These are phyloP conservation scores for Scolanthus callimorphus DNA, from an alignment of 92 coral and sea anemone species.

Conservation along the genomic window DNA sequence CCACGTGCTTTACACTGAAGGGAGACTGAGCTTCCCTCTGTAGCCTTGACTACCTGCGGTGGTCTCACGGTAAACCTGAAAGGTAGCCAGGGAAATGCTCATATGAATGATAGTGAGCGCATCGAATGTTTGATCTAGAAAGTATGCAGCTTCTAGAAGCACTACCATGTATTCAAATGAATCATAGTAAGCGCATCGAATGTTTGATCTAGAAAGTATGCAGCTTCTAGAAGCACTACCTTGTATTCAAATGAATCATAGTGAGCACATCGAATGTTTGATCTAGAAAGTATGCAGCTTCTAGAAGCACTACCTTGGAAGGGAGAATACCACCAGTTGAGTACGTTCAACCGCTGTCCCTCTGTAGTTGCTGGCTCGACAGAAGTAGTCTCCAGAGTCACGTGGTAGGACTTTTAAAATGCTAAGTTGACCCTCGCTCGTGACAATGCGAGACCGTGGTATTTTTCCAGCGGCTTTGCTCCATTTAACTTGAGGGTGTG, in stretches of 20 bases:
- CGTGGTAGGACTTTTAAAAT: neutral
- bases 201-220: too few species aligned
- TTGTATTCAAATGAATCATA: too few species aligned
- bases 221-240: too few species aligned
- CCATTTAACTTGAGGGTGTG: slow-evolving; percentile 18
- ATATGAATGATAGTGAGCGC: too few species aligned
- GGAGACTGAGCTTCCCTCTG: neutral
- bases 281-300: too few species aligned
- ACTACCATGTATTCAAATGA: too few species aligned
- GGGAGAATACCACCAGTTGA: slow-evolving; percentile 7
- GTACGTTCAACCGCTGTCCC: slow-evolving; percentile 4
- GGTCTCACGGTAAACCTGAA: neutral
- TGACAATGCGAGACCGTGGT: slow-evolving; percentile 6
- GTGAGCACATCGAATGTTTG: too few species aligned
- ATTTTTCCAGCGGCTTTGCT: slow-evolving; percentile 9
- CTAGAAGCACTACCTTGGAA: slow-evolving; percentile 13
- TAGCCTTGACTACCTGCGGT: neutral
- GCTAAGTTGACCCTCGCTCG: neutral
- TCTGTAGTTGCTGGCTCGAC: slow-evolving; percentile 3
- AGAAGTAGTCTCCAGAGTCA: slow-evolving; percentile 18
- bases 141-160: too few species aligned
- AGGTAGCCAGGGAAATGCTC: neutral
- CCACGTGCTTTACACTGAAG: neutral
- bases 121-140: too few species aligned
- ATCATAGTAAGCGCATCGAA: too few species aligned